Base-by-base conservation (phyloP, 1,140 invertebrate species). In the Theocolax elegans region DNA sequence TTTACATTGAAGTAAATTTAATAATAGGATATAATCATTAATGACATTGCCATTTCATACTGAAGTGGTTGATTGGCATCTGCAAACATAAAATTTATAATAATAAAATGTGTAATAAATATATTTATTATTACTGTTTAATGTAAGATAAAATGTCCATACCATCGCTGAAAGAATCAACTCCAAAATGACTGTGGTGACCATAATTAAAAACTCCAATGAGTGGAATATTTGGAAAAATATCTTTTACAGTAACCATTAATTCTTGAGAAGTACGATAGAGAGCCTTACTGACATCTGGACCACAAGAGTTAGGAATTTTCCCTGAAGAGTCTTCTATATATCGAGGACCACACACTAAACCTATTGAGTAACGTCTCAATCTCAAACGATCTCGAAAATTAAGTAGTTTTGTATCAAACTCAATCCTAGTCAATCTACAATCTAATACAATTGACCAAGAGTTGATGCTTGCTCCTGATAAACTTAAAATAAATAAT, bases 151-250 rank as follows among this genome's bases (percentile, higher is more conserved):
- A 21, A n/a, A 27, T 65, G 42, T 38, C 17, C 23, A 8, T 46
- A 67, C 40, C 53, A 46, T 46, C 25, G 31, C 15, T 56, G 2
- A 7, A 21, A 46, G 40, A 67, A 31, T 66, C n/a, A 44, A 67
- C 40, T 56, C 51, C 51, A 56, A 66, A 44, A 17, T 65, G 63
- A 29, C 49, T 42, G 12, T 65, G 21, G 21, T 44, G 29, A 35
- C 64, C 25, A 58, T 19, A 35, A 46, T 58, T 67, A 27, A 67
- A 58, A 42, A 58, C 35, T 1, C 40, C 25, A 46, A 48, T 58
- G 25, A 67, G 48, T 31, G 49, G 17, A 29, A 67, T 67, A n/a
- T 25, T 53, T 40, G 31, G 21, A 27, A 53, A 53, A 53, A 40
- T 53, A 1, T n/a, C 42, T 10, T 65, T 65, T 23, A 65, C 7